Evolutionary conservation across 2,888 invertebrate genomes (phyloP).

Genomic region (Tethea ocularis): DNA sequence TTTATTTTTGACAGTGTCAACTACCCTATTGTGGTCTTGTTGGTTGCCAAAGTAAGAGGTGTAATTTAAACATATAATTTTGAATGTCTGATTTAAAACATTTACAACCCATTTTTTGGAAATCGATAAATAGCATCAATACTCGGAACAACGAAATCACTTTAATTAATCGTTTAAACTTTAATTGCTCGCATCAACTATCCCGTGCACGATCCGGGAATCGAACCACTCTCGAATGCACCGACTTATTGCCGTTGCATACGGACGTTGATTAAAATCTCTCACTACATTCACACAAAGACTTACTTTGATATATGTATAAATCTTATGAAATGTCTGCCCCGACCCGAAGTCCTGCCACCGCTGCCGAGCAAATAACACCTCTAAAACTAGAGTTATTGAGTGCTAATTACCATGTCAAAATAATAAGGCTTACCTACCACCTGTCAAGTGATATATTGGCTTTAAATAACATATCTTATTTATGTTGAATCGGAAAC

Average conservation of each 20-base stretch:
- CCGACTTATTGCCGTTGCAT: constrained; percentile 47
- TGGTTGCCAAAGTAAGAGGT: background rate
- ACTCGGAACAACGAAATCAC: constrained; percentile 31
- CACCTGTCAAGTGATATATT: constrained; percentile 84
- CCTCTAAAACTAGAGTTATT: constrained; percentile 39
- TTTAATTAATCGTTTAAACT: constrained; percentile 56
- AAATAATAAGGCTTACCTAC: constrained; percentile 59
- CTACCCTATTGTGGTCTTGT: too few species aligned
- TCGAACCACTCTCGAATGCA: constrained; percentile 43
- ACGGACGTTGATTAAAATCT: constrained; percentile 82
- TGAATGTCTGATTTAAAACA: background rate
- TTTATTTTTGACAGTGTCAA: too few species aligned
- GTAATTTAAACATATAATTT: background rate
- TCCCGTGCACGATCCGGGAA: constrained; percentile 51
- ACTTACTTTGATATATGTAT: constrained; percentile 80
- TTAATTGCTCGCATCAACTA: constrained; percentile 55
- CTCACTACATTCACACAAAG: constrained; percentile 79
- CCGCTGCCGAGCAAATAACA: constrained; percentile 35
- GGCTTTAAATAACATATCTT: constrained; percentile 84
- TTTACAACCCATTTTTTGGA: constrained; percentile 16
- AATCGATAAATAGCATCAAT: constrained; percentile 41
- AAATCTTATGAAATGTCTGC: constrained; percentile 76
- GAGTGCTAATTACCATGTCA: constrained; percentile 47
- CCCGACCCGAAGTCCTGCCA: constrained; percentile 54
- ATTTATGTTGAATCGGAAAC: constrained; percentile 84